A percentile compares a stretch with the other conserved stretches of the same genome.
Conservation (phyloP, 2,113 vertebrate genomes). For the Notarius quadriscutis region DNA sequence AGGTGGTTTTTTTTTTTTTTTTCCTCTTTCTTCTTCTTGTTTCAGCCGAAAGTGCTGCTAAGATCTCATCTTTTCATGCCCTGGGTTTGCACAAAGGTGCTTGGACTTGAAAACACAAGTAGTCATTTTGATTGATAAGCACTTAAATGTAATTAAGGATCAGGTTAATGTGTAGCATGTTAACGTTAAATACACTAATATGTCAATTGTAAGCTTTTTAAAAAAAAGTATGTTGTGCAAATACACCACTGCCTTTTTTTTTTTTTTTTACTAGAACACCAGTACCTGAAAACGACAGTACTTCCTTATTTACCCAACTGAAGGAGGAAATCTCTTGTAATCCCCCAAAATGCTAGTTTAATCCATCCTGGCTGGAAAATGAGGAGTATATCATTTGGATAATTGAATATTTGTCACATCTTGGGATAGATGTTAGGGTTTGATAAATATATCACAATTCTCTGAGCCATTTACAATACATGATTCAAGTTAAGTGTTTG, state of each 20-base stretch:
- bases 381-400: not conserved
- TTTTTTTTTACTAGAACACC: too few relatives aligned
- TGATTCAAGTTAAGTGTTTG: too few relatives aligned
- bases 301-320: not conserved
- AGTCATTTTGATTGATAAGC: not conserved
- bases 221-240: not conserved
- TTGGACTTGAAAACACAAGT: not conserved
- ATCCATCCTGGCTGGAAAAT: not conserved
- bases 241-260: not conserved
- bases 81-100: not conserved
- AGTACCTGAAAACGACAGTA: too few relatives aligned
- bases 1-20: too few relatives aligned
- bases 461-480: too few relatives aligned
- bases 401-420: not conserved
- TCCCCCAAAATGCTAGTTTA: not conserved
- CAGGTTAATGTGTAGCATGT: not conserved
- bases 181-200: not conserved
- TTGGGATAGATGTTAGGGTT: not conserved
- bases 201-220: not conserved
- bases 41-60: too few relatives aligned
- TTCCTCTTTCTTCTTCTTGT: too few relatives aligned
- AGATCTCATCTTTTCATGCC: not conserved
- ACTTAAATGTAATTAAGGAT: too few relatives aligned
- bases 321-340: not conserved
- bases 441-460: not conserved